Conservation (phyloP, 2,888 invertebrate species). For the Noctua fimbriata region DNA sequence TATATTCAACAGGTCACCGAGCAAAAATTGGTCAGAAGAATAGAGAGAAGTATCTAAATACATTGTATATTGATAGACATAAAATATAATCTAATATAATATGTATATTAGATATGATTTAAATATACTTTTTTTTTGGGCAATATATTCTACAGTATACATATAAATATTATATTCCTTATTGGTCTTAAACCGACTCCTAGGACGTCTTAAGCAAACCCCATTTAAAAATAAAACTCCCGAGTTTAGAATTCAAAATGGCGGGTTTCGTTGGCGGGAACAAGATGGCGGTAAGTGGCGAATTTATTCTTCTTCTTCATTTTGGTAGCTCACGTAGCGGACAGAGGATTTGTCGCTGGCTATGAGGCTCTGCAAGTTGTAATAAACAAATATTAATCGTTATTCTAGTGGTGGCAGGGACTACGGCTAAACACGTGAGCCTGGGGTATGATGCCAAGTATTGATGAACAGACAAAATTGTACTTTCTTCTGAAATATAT, state of each 20-base stretch:
- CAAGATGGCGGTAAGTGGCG: constrained; percentile 76
- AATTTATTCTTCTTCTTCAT: constrained; percentile 95
- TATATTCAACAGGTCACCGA: constrained; percentile 57
- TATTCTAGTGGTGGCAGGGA: background rate
- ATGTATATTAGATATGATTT: constrained; percentile 71
- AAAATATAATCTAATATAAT: constrained; percentile 65
- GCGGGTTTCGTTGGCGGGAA: constrained; percentile 60
- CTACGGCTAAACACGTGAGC: background rate
- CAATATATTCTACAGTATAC: constrained; percentile 79
- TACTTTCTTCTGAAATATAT: too few species aligned
- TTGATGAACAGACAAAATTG: too few species aligned
- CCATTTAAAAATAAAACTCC: constrained; percentile 64
- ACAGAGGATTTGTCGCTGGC: constrained; percentile 98
- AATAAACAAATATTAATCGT: background rate
- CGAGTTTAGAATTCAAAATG: constrained; percentile 69
- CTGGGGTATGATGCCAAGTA: background rate
- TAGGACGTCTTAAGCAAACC: constrained; percentile 63
- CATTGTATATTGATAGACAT: constrained; percentile 64
- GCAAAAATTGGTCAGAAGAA: constrained; percentile 71
- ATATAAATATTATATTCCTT: constrained; percentile 64
- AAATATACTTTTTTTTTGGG: constrained; percentile 74
- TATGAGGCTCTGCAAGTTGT: constrained; percentile 94
- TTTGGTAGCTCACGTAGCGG: constrained; percentile 98
- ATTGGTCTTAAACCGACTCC: constrained; percentile 61
- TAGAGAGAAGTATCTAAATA: constrained; percentile 64